Evolutionary conservation across 2,113 vertebrate species (phyloP), one percentile per base, ranked within the genome.

Genomic region (Chlorocebus sabaeus): DNA sequence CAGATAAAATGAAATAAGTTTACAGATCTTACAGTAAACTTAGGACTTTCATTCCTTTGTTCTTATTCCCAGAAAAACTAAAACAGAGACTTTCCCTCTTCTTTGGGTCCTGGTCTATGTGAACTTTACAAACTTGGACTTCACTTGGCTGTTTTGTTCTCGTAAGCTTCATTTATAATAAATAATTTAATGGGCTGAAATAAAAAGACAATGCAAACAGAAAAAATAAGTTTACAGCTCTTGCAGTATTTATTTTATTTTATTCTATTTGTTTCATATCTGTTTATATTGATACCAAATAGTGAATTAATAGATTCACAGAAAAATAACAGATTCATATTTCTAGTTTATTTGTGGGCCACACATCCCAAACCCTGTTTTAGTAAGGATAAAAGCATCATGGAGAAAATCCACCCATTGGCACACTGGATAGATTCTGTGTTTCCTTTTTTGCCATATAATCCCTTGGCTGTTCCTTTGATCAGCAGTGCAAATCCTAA

Each of bases 401-500:
- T 35, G 57, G 91, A 48, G 68, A 84, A 98, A 95, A 97, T 89
- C 22, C 79, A 35, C 55, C 81, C 8, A 94, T 82, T 91, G 67
- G 75, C 61, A 90, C 70, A 86, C 52, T 59, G 73, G 52, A 43
- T 90, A 38, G 48, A 96, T 70, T 93, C 45, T 85, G 38, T 84
- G 30, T 93, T 97, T 95, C 57, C 35, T 68, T 95, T 97, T 95
- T 88, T 85, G 43, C 27, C 30, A 96, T 32, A 94, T 97, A 98
- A 98, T 98, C 88, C 93, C 38, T 89, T 94, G 93, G 84, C 80
- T 92, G 2, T 89, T 95, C 95, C 96, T 95, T 85, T 97, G 84
- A 94, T 96, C 97, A 96, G 89, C 94, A 95, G 93, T 81, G 25
- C 40, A 96, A 57, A 84, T 97, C 72, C 57, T 96, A 98, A 97